Base-by-base conservation (phyloP, 2,888 invertebrate species). In the Cheilosia vernalis region DNA sequence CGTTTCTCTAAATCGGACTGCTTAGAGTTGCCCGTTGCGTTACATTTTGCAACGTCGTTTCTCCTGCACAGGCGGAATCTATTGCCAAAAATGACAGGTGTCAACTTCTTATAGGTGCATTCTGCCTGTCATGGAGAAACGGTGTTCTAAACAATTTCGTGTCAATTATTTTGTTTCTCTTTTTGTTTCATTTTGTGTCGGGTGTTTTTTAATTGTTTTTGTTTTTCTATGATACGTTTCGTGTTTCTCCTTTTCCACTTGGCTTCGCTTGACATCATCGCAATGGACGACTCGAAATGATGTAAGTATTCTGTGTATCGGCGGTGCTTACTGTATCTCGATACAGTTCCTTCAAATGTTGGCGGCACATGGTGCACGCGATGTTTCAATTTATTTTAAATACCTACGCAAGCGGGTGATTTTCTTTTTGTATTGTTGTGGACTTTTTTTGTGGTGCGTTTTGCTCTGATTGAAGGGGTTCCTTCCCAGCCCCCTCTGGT, bases 211-310 rank as follows among this genome's bases (percentile, higher is more conserved):
- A 64, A 56, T 21, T 55, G 72, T 42, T 73, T 40, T 24, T 53
- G 21, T 51, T 78, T 49, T 60, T n/a, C 24, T 40, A 27, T 58
- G 56, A 17, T 42, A 6, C 56, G 80, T 44, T 66, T 64, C 72
- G 44, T 72, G 56, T 72, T 81, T 67, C 77, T 63, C 51, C 2
- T 72, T 81, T 85, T 85, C 72, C 77, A 77, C 85, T 85, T 77
- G 81, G 85, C 44, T 85, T 85, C 85, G 81, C 81, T 81, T 85
- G 85, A 85, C 85, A 85, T 85, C 85, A 85, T 81, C 85, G 77
- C 81, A 76, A 85, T 85, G 85, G 85, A 49, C 67, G 81, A 40
- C 72, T 72, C 27, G 13, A 19, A 58, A 76, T 81, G 77, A 85
- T 85, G 85, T 85, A 85, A 85, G 85, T 85, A 85, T 81, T 66